A percentile compares a stretch with the other conserved stretches of the same genome.
phyloP scores from a whole-genome alignment of 23 tunicate genomes.

The Halocynthia roretzi region DNA sequence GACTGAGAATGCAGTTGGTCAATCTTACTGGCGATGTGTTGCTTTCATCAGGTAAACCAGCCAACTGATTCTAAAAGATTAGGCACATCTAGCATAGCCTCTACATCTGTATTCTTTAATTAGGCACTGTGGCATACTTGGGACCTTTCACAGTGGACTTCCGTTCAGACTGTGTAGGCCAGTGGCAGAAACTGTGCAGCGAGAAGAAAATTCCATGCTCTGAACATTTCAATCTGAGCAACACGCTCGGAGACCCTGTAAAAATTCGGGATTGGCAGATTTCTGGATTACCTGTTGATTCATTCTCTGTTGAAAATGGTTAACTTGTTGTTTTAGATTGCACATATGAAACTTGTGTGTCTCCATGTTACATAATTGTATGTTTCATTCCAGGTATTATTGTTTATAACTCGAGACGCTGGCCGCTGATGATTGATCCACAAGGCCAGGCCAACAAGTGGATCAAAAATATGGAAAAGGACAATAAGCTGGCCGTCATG shows the following conservation, averaged over 20 bases:
- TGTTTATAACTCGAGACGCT: slow-evolving; percentile 74
- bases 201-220: slow-evolving; percentile 75
- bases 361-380: neutral
- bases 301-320: slow-evolving; percentile 93
- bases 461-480: slow-evolving; percentile 96
- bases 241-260: slow-evolving; percentile 94
- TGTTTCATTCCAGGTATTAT: slow-evolving; percentile 53
- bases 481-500: slow-evolving; percentile 73
- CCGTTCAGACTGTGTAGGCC: slow-evolving; percentile 55
- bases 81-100: neutral
- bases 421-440: slow-evolving; percentile 99
- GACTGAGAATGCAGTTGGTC: slow-evolving; percentile 28
- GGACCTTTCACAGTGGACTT: slow-evolving; percentile 98
- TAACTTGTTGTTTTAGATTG: neutral
- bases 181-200: slow-evolving; percentile 66
- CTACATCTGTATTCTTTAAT: neutral
- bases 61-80: neutral
- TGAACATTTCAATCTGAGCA: slow-evolving; percentile 51
- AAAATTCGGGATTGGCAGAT: slow-evolving; percentile 95
- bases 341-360: neutral
- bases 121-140: slow-evolving; percentile 88
- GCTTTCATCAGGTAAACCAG: slow-evolving; percentile 64
- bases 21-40: slow-evolving; percentile 94
- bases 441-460: slow-evolving; percentile 97
- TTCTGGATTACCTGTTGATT: slow-evolving; percentile 89